phyloP scores from a whole-genome alignment of 2,797 vertebrate genomes.

The Enteromius trimaculatus region DNA sequence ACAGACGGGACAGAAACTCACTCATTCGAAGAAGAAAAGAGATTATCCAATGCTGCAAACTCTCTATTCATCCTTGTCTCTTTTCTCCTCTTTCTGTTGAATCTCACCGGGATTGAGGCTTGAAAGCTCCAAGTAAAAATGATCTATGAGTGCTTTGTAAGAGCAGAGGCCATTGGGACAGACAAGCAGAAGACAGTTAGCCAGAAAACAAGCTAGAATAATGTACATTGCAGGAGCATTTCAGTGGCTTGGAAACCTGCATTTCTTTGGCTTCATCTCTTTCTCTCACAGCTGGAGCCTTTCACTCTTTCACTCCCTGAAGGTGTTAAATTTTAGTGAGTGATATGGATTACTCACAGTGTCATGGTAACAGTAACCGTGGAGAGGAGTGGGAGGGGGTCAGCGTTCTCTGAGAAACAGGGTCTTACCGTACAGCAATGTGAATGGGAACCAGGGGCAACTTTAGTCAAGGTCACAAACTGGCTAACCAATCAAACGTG shows the following conservation, averaged over 20 bases:
- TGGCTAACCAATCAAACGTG: constrained; percentile 19
- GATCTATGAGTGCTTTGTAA: constrained; percentile 28
- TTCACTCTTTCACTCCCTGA: constrained; percentile 22
- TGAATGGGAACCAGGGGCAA: constrained; percentile 31
- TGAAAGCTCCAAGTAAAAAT: constrained; percentile 20
- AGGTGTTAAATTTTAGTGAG: constrained; percentile 47
- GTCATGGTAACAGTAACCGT: constrained; percentile 59
- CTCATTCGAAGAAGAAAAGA: constrained; percentile 17
- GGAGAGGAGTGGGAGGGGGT: constrained; percentile 50
- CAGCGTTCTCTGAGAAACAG: constrained; percentile 37
- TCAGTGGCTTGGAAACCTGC: neutral
- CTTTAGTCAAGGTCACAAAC: constrained; percentile 47
- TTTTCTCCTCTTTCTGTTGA: neutral
- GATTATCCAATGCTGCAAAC: neutral
- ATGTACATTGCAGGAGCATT: constrained; percentile 23
- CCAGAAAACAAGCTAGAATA: constrained; percentile 30
- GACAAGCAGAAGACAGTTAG: neutral
- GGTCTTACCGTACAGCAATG: constrained; percentile 39
- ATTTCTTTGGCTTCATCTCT: constrained; percentile 22
- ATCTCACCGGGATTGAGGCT: neutral
- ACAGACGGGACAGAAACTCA: constrained; percentile 9
- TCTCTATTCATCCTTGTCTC: neutral
- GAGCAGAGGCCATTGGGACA: constrained; percentile 15
- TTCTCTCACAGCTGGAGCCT: constrained; percentile 29
- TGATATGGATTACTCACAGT: constrained; percentile 53